Conservation (phyloP, 2,113 vertebrate genomes). For the Ciconia boyciana region DNA sequence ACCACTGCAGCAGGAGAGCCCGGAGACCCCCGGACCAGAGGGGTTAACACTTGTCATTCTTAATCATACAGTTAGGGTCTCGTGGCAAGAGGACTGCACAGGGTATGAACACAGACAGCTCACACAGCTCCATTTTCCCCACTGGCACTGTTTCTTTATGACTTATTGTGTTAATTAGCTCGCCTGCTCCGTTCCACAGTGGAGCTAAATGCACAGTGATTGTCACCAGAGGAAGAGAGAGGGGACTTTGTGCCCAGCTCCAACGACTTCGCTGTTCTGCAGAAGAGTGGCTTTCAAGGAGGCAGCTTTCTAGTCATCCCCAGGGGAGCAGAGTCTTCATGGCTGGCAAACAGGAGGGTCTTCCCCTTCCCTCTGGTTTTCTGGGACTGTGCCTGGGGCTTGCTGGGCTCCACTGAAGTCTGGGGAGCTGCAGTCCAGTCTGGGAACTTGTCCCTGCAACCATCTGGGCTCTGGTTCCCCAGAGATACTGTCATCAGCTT, state of each 20-base stretch:
- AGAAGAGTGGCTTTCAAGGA: not conserved
- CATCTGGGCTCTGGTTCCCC: not conserved
- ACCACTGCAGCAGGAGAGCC: not conserved
- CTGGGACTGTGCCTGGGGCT: not conserved
- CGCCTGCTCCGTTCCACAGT: fast-evolving
- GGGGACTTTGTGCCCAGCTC: not conserved
- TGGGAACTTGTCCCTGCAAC: not conserved
- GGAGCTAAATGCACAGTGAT: not conserved
- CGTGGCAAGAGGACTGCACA: not conserved
- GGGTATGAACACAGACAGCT: not conserved
- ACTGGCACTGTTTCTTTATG: not conserved
- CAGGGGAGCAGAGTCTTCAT: not conserved
- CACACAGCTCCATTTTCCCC: not conserved
- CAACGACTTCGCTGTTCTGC: not conserved
- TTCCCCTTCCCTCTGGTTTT: not conserved
- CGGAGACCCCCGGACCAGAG: not conserved
- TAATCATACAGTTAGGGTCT: not conserved
- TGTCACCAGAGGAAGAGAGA: not conserved
- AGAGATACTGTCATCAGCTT: not conserved
- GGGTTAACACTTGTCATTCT: slow-evolving; percentile 26
- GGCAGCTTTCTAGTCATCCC: not conserved
- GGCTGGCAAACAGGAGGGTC: not conserved
- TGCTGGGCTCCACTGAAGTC: not conserved
- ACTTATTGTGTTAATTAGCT: slow-evolving; percentile 21
- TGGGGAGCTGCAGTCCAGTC: not conserved